Conservation (phyloP, 2,888 invertebrate species). For the Euspilapteryx auroguttella region DNA sequence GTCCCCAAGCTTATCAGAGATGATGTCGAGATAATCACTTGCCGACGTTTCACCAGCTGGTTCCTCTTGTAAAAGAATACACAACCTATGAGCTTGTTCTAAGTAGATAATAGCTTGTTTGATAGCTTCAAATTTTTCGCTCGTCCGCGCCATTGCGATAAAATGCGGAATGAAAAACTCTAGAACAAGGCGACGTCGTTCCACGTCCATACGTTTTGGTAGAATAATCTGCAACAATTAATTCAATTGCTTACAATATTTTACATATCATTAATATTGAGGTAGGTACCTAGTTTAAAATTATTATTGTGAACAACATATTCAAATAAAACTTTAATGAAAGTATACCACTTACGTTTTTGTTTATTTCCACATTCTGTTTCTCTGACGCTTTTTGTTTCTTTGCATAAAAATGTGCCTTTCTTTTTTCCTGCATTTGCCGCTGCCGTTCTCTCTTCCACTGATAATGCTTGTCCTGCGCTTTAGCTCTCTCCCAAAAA, state of each 20-base stretch:
- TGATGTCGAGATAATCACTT: slow-evolving; percentile 51
- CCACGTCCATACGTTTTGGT: slow-evolving; percentile 52
- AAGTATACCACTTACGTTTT: slow-evolving; percentile 59
- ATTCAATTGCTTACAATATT: slow-evolving; percentile 9
- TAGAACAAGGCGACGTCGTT: slow-evolving; percentile 64
- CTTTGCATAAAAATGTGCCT: slow-evolving; percentile 11
- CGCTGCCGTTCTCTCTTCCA: slow-evolving; percentile 41
- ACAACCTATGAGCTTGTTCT: slow-evolving; percentile 69
- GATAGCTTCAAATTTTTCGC: slow-evolving; percentile 62
- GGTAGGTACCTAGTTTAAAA: too few relatives aligned
- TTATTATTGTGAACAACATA: too few relatives aligned
- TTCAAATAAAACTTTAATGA: too few relatives aligned
- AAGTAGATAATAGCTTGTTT: slow-evolving; percentile 68
- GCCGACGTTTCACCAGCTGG: slow-evolving; percentile 57
- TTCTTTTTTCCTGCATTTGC: slow-evolving; percentile 34
- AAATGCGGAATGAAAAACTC: slow-evolving; percentile 74
- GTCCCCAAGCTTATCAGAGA: slow-evolving; percentile 52
- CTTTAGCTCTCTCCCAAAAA: slow-evolving; percentile 52
- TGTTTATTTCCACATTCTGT: slow-evolving; percentile 50
- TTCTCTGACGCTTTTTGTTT: slow-evolving; percentile 27
- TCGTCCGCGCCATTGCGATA: slow-evolving; percentile 68
- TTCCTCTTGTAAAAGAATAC: slow-evolving; percentile 62
- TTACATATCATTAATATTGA: not conserved
- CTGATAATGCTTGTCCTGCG: slow-evolving; percentile 49
- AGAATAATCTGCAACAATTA: slow-evolving; percentile 32